Evolutionary conservation across 2,888 invertebrate species (phyloP).

Genomic region (Escarpia spicata): DNA sequence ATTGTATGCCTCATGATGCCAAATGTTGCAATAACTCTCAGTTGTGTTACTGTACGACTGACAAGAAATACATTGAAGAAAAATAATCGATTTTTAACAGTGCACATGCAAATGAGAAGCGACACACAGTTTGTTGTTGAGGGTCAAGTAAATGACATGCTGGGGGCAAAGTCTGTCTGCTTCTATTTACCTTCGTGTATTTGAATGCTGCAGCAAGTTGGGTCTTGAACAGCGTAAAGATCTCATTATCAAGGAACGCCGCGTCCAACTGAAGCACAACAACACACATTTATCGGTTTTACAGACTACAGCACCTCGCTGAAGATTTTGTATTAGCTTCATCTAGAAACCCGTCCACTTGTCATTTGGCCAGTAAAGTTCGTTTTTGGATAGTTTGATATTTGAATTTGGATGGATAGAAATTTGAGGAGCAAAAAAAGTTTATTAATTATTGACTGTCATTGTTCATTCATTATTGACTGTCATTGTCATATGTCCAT

Average conservation of each 20-base stretch:
- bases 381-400: too few relatives aligned
- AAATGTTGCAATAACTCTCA: neutral
- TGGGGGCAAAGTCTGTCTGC: neutral
- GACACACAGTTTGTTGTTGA: neutral
- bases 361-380: too few relatives aligned
- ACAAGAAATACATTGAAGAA: neutral
- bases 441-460: too few relatives aligned
- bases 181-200: neutral
- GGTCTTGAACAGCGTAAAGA: neutral
- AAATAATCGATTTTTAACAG: neutral
- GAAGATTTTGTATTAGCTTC: too few relatives aligned
- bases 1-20: neutral
- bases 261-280: neutral
- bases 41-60: neutral
- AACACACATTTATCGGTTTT: neutral
- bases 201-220: conserved; percentile 10
- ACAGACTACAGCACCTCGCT: neutral
- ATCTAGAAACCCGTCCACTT: too few relatives aligned
- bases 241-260: neutral
- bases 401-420: too few relatives aligned
- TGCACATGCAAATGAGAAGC: neutral
- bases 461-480: too few relatives aligned
- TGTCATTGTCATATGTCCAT: too few relatives aligned
- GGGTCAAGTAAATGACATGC: neutral
- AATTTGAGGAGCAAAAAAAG: too few relatives aligned